phyloP scores from a whole-genome alignment of 2,113 vertebrate genomes.

The Aegithalos caudatus region DNA sequence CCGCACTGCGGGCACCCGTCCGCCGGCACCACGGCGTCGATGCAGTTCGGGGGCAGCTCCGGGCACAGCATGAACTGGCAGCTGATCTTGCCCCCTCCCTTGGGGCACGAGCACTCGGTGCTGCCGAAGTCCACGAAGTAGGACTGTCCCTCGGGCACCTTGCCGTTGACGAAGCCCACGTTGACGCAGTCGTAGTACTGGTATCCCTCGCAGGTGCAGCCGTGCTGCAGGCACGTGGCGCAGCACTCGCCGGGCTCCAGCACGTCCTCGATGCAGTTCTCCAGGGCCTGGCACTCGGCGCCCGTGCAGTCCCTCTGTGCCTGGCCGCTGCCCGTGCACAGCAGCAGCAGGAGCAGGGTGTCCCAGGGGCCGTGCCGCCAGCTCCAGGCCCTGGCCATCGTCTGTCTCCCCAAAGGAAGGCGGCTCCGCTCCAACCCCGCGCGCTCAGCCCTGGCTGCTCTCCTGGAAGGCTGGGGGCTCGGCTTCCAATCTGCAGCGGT shows the following conservation, averaged over 20 bases:
- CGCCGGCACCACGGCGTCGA: constrained; percentile 77
- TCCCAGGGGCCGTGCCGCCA: constrained; percentile 25
- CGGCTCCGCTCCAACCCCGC: neutral
- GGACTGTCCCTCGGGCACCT: constrained; percentile 88
- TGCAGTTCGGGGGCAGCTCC: constrained; percentile 88
- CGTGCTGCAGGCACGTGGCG: constrained; percentile 80
- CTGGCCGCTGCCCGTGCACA: neutral
- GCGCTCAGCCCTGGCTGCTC: neutral
- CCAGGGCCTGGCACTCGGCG: constrained; percentile 76
- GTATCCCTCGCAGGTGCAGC: constrained; percentile 92
- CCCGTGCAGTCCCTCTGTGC: constrained; percentile 84
- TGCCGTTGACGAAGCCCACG: constrained; percentile 86
- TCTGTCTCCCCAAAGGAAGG: neutral
- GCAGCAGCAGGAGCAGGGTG: constrained; percentile 58
- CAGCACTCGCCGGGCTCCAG: constrained; percentile 84
- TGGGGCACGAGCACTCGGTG: constrained; percentile 90
- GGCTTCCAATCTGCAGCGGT: neutral
- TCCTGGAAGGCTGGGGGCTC: neutral
- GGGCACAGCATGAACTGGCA: constrained; percentile 95
- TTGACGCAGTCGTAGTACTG: constrained; percentile 93
- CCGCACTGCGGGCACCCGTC: constrained; percentile 90
- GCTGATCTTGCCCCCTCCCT: constrained; percentile 89
- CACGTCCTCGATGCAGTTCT: constrained; percentile 87
- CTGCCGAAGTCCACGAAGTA: constrained; percentile 97
- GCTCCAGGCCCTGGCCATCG: constrained; percentile 60